phyloP scores from a whole-genome alignment of 1,140 invertebrate species.

The Neodiprion fabricii region DNA sequence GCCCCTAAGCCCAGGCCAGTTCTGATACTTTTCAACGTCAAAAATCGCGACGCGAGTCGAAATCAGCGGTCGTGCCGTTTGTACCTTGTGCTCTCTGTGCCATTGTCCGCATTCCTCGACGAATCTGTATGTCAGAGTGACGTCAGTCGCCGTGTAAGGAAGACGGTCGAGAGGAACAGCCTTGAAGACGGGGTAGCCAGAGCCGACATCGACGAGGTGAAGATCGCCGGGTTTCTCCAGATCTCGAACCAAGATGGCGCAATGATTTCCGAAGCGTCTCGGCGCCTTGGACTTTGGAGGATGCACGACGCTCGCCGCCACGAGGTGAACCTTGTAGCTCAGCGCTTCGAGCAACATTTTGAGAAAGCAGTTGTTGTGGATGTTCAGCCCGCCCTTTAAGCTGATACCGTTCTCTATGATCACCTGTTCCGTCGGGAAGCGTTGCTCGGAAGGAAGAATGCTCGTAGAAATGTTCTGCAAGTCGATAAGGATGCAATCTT shows the following conservation, averaged over 20 bases:
- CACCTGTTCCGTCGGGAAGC: neutral
- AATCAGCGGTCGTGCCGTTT: too few species aligned
- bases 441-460: neutral
- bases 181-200: constrained; percentile 6
- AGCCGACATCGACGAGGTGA: constrained; percentile 9
- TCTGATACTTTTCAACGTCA: too few species aligned
- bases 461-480: constrained; percentile 7
- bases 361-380: constrained; percentile 9
- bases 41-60: too few species aligned
- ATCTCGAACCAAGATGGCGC: neutral
- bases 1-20: too few species aligned
- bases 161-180: neutral
- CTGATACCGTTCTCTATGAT: neutral
- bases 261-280: neutral
- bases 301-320: neutral
- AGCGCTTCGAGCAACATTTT: constrained; percentile 6
- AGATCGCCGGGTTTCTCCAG: neutral
- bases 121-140: constrained; percentile 9
- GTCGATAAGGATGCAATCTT: neutral
- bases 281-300: neutral
- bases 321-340: neutral
- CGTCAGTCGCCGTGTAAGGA: constrained; percentile 4
- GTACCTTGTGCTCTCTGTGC: constrained; percentile 13
- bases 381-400: neutral
- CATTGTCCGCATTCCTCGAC: constrained; percentile 5